These are phyloP conservation scores for Lampropteryx suffumata DNA, from an alignment of 2,888 invertebrate genomes.

Conservation along the genomic window DNA sequence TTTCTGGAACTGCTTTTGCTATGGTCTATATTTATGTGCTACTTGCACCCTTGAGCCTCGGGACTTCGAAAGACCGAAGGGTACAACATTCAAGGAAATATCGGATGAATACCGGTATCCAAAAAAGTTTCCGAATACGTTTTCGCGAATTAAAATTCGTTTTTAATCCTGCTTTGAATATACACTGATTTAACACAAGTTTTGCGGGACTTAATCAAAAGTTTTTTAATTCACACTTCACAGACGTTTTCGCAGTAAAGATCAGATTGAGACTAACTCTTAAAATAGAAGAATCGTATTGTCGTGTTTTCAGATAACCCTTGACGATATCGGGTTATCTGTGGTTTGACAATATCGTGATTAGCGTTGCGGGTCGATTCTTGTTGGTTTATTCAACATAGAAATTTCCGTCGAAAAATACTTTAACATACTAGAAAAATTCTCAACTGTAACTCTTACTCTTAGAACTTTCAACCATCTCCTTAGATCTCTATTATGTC, in stretches of 20 bases:
- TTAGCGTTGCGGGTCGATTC: neutral
- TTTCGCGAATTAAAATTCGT: no score
- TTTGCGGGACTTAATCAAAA: neutral
- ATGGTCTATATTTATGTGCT: neutral
- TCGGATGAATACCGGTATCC: no score
- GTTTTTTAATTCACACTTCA: neutral
- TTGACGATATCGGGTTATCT: constrained; percentile 8
- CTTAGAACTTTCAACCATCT: no score
- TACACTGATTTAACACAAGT: constrained; percentile 7
- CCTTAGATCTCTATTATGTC: no score
- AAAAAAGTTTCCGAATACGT: no score
- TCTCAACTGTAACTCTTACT: no score
- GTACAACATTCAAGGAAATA: no score
- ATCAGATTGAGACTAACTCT: neutral
- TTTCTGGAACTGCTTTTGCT: neutral
- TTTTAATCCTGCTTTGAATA: no score
- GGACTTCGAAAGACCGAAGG: no score
- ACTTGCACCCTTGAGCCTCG: no score
- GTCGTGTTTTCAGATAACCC: constrained; percentile 15
- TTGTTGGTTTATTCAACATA: neutral
- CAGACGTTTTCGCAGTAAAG: constrained; percentile 1
- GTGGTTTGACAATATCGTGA: constrained; percentile 1
- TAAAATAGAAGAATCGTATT: constrained; percentile 1
- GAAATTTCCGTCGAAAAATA: no score
- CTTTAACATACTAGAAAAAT: no score